Percentiles rank a stretch among this genome's conserved stretches.
Evolutionary conservation across 2,888 invertebrate genomes (phyloP).

Genomic region (Cataglyphis albicans): DNA sequence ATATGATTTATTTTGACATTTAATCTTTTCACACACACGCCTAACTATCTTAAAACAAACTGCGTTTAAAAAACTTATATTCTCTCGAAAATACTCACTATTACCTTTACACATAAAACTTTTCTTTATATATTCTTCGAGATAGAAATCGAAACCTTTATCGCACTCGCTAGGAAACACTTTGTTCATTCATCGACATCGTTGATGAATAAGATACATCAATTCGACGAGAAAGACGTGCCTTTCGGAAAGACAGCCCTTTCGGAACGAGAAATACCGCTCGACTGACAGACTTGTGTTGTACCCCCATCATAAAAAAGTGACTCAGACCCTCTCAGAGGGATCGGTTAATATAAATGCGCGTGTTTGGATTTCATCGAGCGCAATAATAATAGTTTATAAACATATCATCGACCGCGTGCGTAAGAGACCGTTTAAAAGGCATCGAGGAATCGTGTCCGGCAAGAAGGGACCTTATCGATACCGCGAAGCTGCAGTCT

Average conservation of each 20-base stretch:
- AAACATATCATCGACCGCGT: conserved; percentile 54
- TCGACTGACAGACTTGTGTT: conserved; percentile 66
- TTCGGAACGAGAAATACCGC: conserved; percentile 46
- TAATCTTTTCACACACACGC: neutral
- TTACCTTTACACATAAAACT: neutral
- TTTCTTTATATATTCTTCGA: neutral
- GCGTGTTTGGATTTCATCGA: conserved; percentile 60
- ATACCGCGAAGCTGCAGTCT: conserved; percentile 57
- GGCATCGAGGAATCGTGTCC: conserved; percentile 46
- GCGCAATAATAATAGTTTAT: conserved; percentile 61
- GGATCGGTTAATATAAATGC: conserved; percentile 52
- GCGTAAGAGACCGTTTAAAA: conserved; percentile 35
- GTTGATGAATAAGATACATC: neutral
- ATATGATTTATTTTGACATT: neutral
- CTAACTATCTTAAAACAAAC: neutral
- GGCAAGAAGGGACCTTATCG: conserved; percentile 59
- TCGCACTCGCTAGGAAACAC: neutral
- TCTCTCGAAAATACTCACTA: neutral
- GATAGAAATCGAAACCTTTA: neutral
- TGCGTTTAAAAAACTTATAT: neutral
- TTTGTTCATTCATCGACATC: conserved; percentile 16
- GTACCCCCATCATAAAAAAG: conserved; percentile 43
- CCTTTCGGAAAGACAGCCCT: conserved; percentile 44
- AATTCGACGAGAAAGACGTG: neutral
- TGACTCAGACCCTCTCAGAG: conserved; percentile 63